Evolutionary conservation across 2,113 vertebrate genomes (phyloP).

Genomic region (Myrmecobius fasciatus): DNA sequence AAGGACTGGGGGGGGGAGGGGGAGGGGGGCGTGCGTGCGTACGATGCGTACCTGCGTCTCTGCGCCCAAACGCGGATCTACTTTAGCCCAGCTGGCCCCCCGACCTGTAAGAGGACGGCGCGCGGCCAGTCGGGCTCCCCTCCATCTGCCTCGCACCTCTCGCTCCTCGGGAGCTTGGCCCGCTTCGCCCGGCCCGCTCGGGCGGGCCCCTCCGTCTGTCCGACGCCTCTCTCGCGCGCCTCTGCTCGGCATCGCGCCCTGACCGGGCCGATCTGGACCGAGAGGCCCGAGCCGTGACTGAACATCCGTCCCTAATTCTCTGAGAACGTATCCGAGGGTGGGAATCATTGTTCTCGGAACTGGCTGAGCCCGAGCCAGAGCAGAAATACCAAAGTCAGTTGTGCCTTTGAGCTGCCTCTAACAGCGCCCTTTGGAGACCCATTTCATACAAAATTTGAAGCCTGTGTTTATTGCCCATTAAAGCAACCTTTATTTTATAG

Average conservation of each 20-base stretch:
- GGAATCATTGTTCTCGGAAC: slow-evolving; percentile 88
- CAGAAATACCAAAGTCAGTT: slow-evolving; percentile 86
- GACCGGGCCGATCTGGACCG: slow-evolving; percentile 72
- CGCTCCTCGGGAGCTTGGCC: no score
- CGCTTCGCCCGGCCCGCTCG: neutral
- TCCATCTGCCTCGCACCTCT: neutral
- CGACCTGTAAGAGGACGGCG: slow-evolving; percentile 1
- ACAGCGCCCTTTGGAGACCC: slow-evolving; percentile 90
- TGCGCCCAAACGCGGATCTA: no score
- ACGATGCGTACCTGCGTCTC: no score
- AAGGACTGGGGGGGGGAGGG: slow-evolving; percentile 32
- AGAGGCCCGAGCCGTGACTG: slow-evolving; percentile 63
- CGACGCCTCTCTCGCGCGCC: neutral
- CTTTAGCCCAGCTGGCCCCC: no score
- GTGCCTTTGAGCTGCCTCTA: slow-evolving; percentile 90
- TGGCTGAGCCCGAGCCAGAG: slow-evolving; percentile 86
- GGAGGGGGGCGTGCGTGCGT: no score
- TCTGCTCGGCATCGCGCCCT: slow-evolving; percentile 67
- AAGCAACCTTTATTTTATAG: slow-evolving; percentile 96
- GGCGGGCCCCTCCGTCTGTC: neutral
- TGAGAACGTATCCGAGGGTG: slow-evolving; percentile 85
- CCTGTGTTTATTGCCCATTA: slow-evolving; percentile 97
- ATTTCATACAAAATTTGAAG: slow-evolving; percentile 92
- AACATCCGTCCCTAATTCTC: slow-evolving; percentile 83
- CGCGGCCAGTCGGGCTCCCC: no score